Evolutionary conservation across 92 coral and sea anemone species (phyloP).

Genomic region (Diadumene lineata): DNA sequence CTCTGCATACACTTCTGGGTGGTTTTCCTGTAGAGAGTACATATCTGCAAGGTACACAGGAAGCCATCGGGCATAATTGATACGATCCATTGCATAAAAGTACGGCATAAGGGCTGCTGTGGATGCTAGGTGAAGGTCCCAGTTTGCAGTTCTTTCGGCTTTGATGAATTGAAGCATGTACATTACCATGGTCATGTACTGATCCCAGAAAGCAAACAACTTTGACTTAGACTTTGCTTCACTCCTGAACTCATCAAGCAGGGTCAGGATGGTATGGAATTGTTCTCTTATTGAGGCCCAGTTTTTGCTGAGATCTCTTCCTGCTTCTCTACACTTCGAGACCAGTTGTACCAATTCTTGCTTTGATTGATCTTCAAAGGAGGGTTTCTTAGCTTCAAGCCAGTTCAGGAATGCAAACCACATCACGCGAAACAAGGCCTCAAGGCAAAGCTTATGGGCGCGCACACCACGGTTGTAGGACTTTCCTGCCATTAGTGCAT

Average conservation of each 20-base stretch:
- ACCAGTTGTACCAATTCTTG: background rate
- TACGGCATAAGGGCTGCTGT: conserved; percentile 59
- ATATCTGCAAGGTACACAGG: conserved; percentile 65
- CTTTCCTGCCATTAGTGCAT: conserved; percentile 59
- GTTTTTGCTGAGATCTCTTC: background rate
- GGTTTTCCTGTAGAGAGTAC: conserved; percentile 32
- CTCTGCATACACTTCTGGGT: conserved; percentile 36
- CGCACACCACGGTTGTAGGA: conserved; percentile 69
- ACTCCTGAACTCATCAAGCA: conserved; percentile 29
- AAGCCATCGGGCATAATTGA: conserved; percentile 57
- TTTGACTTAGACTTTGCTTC: conserved; percentile 43
- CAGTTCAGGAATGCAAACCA: conserved; percentile 44
- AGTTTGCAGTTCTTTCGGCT: too few relatives aligned
- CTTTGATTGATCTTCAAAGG: background rate
- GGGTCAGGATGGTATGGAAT: background rate
- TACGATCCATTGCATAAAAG: conserved; percentile 61
- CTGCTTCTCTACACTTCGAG: background rate
- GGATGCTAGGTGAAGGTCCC: conserved; percentile 41
- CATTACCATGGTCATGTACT: conserved; percentile 47
- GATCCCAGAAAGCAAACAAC: conserved; percentile 63
- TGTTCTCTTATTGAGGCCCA: background rate
- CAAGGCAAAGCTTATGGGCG: conserved; percentile 64
- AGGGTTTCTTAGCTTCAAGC: background rate
- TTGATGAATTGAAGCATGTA: conserved; percentile 70
- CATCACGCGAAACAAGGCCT: conserved; percentile 62